phyloP scores from a whole-genome alignment of 2,888 invertebrate species.

The Epirrita christyi region DNA sequence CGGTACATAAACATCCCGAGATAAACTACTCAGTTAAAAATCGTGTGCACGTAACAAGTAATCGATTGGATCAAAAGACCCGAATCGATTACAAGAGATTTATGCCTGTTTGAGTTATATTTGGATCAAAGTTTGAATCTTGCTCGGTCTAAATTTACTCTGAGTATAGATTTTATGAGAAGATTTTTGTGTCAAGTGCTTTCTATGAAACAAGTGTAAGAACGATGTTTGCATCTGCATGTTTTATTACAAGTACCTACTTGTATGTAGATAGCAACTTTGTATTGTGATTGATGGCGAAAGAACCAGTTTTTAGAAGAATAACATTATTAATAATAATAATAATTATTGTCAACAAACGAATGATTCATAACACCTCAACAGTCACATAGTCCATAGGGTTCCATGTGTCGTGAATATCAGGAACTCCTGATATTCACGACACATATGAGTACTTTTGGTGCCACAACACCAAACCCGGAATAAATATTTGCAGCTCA shows the following conservation, averaged over 20 bases:
- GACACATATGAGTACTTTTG: too few relatives aligned
- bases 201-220: constrained; percentile 15
- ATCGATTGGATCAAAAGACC: constrained; percentile 64
- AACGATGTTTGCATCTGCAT: constrained; percentile 11
- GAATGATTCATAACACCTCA: too few relatives aligned
- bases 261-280: neutral
- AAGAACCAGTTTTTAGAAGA: too few relatives aligned
- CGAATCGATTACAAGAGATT: constrained; percentile 59
- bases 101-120: constrained; percentile 55
- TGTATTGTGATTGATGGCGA: too few relatives aligned
- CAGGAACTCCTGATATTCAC: too few relatives aligned
- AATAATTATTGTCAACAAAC: too few relatives aligned
- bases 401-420: too few relatives aligned
- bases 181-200: constrained; percentile 39
- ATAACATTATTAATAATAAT: too few relatives aligned
- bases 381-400: too few relatives aligned
- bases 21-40: constrained; percentile 37
- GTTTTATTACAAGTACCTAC: constrained; percentile 5
- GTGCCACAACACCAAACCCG: too few relatives aligned
- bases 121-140: constrained; percentile 61
- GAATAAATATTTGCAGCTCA: too few relatives aligned
- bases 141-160: constrained; percentile 41
- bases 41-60: constrained; percentile 39
- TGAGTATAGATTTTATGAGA: constrained; percentile 27
- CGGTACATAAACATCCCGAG: constrained; percentile 7